Percentiles rank a stretch among this genome's conserved stretches.
phyloP scores from a whole-genome alignment of 1,140 invertebrate species.

The Aphelenchoides fujianensis region DNA sequence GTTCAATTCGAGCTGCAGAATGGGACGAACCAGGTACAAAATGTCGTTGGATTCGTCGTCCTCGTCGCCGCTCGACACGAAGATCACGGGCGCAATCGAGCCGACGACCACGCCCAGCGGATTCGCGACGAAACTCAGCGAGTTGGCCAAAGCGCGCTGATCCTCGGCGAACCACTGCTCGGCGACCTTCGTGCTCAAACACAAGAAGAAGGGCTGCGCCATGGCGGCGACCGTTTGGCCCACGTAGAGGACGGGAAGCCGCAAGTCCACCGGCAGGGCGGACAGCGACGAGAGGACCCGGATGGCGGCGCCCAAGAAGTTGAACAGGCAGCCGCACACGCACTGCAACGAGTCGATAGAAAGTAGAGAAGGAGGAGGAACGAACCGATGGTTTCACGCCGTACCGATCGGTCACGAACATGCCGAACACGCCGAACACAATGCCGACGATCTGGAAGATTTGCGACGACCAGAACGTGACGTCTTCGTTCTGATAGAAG shows the following conservation, averaged over 20 bases:
- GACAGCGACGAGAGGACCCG: conserved; percentile 56
- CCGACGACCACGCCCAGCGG: conserved; percentile 58
- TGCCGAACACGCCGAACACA: conserved; percentile 55
- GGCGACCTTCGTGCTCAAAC: conserved; percentile 59
- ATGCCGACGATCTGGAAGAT: conserved; percentile 60
- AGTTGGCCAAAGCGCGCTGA: neutral
- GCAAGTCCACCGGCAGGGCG: conserved; percentile 22
- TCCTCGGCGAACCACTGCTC: conserved; percentile 54
- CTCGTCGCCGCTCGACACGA: conserved; percentile 35
- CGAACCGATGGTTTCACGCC: no score
- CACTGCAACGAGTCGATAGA: conserved; percentile 46
- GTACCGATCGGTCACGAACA: conserved; percentile 58
- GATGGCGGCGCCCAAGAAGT: conserved; percentile 51
- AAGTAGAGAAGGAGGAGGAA: no score
- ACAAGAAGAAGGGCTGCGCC: conserved; percentile 58
- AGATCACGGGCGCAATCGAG: conserved; percentile 52
- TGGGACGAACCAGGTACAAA: conserved; percentile 35
- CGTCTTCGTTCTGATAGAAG: conserved; percentile 47
- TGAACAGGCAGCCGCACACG: conserved; percentile 42
- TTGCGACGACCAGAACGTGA: conserved; percentile 50
- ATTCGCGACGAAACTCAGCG: conserved; percentile 47
- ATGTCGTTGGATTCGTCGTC: conserved; percentile 30
- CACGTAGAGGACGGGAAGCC: conserved; percentile 49
- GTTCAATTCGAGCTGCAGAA: conserved; percentile 6
- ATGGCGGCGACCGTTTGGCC: conserved; percentile 53